Evolutionary conservation across 1,140 invertebrate species (phyloP).

Genomic region (Reticulitermes speratus): DNA sequence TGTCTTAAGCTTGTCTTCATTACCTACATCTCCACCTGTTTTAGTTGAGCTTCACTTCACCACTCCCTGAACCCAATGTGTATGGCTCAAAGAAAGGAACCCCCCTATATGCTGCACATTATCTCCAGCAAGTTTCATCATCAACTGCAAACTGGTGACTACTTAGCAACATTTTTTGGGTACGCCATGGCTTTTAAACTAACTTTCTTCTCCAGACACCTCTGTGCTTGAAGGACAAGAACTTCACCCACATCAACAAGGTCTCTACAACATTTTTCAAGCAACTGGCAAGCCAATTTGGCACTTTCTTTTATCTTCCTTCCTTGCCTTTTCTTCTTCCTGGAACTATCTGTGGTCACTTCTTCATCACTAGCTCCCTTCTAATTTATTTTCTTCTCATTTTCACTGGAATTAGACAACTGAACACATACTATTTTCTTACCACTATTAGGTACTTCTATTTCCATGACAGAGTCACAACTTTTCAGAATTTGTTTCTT

Average conservation of each 20-base stretch:
- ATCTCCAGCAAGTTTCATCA: neutral
- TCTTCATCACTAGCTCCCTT: neutral
- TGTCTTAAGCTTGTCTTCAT: neutral
- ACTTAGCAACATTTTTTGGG: constrained; percentile 33
- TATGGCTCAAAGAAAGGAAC: neutral
- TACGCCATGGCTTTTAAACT: neutral
- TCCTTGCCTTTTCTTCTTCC: neutral
- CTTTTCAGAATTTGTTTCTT: neutral
- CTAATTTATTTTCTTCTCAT: neutral
- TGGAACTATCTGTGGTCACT: neutral
- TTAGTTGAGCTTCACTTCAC: neutral
- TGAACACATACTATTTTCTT: neutral
- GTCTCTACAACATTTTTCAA: neutral
- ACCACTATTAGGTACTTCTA: neutral
- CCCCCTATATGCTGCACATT: neutral
- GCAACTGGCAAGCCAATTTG: neutral
- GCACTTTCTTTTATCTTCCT: neutral
- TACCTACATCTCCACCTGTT: neutral
- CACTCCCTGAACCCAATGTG: neutral
- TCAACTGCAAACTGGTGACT: constrained; percentile 30
- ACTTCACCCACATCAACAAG: neutral
- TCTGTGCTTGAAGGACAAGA: neutral
- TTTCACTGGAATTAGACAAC: neutral
- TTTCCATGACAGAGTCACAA: neutral
- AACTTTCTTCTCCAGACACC: neutral